Percentiles rank a stretch among this genome's conserved stretches.
Conservation (phyloP, 2,797 vertebrate species). For the Thripadectes ignobilis region DNA sequence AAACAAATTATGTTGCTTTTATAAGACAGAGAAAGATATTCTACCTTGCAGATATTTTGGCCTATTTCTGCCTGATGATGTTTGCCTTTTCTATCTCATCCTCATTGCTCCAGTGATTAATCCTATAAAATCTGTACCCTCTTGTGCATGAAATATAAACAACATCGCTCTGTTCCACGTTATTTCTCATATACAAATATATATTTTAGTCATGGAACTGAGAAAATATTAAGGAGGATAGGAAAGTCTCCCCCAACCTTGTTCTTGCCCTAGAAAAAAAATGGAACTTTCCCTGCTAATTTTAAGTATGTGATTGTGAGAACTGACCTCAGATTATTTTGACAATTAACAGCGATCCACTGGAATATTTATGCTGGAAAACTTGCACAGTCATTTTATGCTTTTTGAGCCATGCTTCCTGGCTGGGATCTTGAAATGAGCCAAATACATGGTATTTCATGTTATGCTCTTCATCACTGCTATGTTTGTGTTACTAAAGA, state of each 20-base stretch:
- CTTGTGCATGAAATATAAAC: slow-evolving; percentile 33
- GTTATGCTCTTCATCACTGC: slow-evolving; percentile 22
- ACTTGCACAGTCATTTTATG: slow-evolving; percentile 26
- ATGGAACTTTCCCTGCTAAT: background rate
- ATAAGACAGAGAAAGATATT: slow-evolving; percentile 5
- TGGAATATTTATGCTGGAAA: background rate
- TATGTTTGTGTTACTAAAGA: slow-evolving; percentile 45
- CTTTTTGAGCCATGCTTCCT: background rate
- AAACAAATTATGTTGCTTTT: background rate
- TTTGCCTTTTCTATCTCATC: slow-evolving; percentile 51
- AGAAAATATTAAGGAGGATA: background rate
- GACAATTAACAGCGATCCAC: background rate
- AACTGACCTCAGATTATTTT: background rate
- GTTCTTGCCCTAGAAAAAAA: background rate
- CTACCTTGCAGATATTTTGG: slow-evolving; percentile 18
- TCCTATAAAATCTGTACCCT: slow-evolving; percentile 40
- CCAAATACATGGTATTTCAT: slow-evolving; percentile 32
- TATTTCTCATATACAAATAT: background rate
- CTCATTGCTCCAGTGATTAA: slow-evolving; percentile 27
- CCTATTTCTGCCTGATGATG: slow-evolving; percentile 17
- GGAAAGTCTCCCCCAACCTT: background rate
- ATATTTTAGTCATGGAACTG: background rate
- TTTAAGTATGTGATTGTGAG: background rate
- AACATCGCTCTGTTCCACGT: background rate
- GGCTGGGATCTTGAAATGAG: background rate